Evolutionary conservation across 2,113 vertebrate genomes (phyloP).

Genomic region (Mirounga angustirostris): DNA sequence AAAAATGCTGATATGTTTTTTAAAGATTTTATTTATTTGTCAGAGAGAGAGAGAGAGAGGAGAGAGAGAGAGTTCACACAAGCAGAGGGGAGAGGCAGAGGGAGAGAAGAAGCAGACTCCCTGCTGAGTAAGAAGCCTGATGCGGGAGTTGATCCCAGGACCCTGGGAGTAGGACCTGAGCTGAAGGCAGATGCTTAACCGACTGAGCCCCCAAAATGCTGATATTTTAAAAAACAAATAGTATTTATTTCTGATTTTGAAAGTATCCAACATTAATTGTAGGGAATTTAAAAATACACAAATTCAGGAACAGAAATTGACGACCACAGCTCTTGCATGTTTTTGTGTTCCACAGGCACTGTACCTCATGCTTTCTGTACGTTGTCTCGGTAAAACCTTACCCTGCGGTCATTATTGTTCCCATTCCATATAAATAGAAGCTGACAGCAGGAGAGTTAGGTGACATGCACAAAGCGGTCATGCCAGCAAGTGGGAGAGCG

Average conservation of each 20-base stretch:
- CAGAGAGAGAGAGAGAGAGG: neutral
- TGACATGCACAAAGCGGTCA: neutral
- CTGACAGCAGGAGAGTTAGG: too few species aligned
- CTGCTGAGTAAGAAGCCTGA: neutral
- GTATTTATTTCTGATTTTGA: constrained; percentile 12
- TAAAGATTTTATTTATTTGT: neutral
- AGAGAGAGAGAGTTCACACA: neutral
- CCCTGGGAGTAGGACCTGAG: neutral
- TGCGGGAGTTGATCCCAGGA: neutral
- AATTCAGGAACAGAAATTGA: neutral
- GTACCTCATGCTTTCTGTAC: neutral
- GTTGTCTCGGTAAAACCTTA: neutral
- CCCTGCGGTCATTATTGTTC: neutral
- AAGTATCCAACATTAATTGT: neutral
- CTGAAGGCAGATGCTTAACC: neutral
- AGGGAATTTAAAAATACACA: neutral
- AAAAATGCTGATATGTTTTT: neutral
- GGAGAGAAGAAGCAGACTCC: neutral
- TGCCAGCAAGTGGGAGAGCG: neutral
- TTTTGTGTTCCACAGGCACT: neutral
- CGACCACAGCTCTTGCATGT: neutral
- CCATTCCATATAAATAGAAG: neutral
- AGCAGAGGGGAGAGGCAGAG: neutral
- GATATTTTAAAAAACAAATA: neutral
- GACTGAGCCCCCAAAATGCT: neutral